phyloP scores from a whole-genome alignment of 2,113 vertebrate genomes.

The Entomyzon cyanotis region DNA sequence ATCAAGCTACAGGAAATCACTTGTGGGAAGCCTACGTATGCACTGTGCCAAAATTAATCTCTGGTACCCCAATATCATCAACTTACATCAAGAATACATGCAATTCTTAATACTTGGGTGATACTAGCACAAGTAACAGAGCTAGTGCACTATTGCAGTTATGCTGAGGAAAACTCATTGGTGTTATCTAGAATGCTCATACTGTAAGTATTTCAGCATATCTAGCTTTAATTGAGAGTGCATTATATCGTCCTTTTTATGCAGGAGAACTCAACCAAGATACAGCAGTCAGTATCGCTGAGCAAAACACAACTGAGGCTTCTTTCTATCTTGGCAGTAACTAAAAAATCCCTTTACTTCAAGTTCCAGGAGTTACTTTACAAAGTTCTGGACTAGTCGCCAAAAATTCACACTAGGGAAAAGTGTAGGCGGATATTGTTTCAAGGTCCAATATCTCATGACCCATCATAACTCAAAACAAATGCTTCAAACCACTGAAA shows the following conservation, averaged over 20 bases:
- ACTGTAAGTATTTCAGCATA: background rate
- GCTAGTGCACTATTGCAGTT: background rate
- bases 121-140: background rate
- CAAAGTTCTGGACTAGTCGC: conserved; percentile 27
- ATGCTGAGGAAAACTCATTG: background rate
- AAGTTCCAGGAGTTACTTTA: conserved; percentile 56
- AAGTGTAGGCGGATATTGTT: conserved; percentile 51
- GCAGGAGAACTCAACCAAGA: background rate
- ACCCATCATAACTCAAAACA: conserved; percentile 66
- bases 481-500: conserved; percentile 66
- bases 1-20: conserved; percentile 42
- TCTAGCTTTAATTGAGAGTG: background rate
- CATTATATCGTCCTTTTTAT: background rate
- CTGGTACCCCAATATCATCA: background rate
- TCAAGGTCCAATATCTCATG: conserved; percentile 67
- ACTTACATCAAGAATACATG: background rate
- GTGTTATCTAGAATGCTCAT: background rate
- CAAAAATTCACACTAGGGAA: conserved; percentile 63
- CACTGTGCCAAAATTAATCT: background rate
- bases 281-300: background rate
- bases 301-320: conserved; percentile 47
- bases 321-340: conserved; percentile 50
- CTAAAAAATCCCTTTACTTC: conserved; percentile 58
- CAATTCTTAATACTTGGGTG: background rate
- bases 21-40: background rate